phyloP scores from a whole-genome alignment of 2,113 vertebrate genomes.

The Acanthochromis polyacanthus region DNA sequence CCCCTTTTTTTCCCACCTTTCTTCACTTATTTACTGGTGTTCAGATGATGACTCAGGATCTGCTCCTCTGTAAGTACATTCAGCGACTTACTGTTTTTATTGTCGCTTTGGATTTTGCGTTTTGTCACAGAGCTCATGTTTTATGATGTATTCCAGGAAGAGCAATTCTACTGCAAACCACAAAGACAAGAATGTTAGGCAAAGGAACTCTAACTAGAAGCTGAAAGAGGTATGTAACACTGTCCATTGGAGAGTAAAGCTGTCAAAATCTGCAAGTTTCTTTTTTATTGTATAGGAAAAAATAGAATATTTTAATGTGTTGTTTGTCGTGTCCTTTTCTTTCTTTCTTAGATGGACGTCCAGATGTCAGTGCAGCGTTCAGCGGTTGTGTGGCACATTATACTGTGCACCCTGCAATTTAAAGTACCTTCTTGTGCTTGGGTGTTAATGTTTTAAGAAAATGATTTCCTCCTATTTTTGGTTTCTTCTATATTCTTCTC shows the following conservation, averaged over 20 bases:
- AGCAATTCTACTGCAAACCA: constrained; percentile 90
- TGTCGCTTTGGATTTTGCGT: background rate
- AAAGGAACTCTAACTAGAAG: constrained; percentile 92
- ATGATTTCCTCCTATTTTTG: constrained; percentile 49
- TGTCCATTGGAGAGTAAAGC: background rate
- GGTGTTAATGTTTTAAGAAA: constrained; percentile 75
- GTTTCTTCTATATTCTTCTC: constrained; percentile 65
- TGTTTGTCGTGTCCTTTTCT: background rate
- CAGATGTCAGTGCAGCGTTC: constrained; percentile 63
- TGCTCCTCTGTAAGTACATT: constrained; percentile 93
- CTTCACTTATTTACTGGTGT: constrained; percentile 30
- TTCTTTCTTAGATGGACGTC: constrained; percentile 39
- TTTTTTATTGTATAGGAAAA: background rate
- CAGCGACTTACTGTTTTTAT: background rate
- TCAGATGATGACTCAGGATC: constrained; percentile 95
- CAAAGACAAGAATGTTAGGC: constrained; percentile 93
- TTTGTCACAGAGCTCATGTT: background rate
- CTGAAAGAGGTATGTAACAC: constrained; percentile 54
- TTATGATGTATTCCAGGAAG: constrained; percentile 85
- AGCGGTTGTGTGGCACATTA: constrained; percentile 69
- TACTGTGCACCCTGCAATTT: constrained; percentile 73
- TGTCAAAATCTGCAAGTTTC: too few species aligned
- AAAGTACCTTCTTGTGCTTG: constrained; percentile 73
- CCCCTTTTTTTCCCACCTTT: background rate
- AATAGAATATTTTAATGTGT: background rate